Conservation (phyloP, 2,113 vertebrate species). For the Peromyscus polionotus region DNA sequence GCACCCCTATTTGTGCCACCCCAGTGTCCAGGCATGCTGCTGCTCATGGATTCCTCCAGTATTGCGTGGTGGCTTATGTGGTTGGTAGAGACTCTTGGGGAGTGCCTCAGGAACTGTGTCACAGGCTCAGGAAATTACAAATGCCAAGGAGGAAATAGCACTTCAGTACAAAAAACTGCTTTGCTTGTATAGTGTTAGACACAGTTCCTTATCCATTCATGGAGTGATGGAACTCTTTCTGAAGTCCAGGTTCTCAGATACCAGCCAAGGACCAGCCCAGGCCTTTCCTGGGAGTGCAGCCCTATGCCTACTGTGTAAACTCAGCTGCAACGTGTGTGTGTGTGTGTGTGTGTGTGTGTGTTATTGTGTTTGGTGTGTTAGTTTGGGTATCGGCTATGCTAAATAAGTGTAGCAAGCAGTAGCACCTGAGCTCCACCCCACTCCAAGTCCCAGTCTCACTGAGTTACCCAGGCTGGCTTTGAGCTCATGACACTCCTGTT, state of each 20-base stretch:
- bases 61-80: background rate
- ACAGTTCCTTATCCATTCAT: background rate
- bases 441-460: background rate
- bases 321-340: background rate
- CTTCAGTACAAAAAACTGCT: background rate
- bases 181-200: background rate
- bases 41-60: background rate
- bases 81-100: background rate
- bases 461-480: background rate
- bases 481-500: too few relatives aligned
- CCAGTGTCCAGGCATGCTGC: background rate
- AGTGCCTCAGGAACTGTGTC: background rate
- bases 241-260: background rate
- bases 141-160: background rate
- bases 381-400: background rate
- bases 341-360: background rate
- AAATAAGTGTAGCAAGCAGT: background rate
- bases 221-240: background rate
- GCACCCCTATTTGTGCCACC: background rate
- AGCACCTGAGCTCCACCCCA: background rate
- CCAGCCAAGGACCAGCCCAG: background rate
- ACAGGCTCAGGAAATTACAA: background rate
- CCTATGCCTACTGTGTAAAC: fast-evolving
- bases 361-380: background rate
- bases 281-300: background rate